These are phyloP conservation scores for Lomographa bimaculata DNA, from an alignment of 2,888 invertebrate genomes.

Conservation along the genomic window DNA sequence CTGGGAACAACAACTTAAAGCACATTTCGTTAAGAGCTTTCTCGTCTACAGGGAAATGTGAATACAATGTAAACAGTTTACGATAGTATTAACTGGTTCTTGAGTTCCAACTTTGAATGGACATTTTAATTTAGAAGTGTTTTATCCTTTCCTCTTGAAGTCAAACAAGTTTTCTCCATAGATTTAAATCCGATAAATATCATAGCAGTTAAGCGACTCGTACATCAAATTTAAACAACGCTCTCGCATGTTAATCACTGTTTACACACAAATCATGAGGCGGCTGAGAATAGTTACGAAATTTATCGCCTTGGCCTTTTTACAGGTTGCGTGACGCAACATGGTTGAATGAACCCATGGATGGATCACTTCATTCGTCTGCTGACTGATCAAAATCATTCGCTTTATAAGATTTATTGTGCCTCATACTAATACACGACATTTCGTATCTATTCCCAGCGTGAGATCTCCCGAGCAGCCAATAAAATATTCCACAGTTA, in stretches of 20 bases:
- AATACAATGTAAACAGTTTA: slow-evolving; percentile 22
- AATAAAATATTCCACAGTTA: slow-evolving; percentile 18
- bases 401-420: slow-evolving; percentile 31
- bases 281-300: slow-evolving; percentile 30
- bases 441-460: slow-evolving; percentile 22
- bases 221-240: slow-evolving; percentile 22
- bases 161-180: slow-evolving; percentile 15
- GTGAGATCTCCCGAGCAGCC: slow-evolving; percentile 18
- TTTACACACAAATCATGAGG: slow-evolving; percentile 26
- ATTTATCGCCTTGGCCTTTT: slow-evolving; percentile 28
- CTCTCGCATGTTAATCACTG: slow-evolving; percentile 24
- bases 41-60: slow-evolving; percentile 17
- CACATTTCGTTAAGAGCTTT: slow-evolving; percentile 33
- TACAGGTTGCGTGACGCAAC: slow-evolving; percentile 34
- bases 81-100: slow-evolving; percentile 7
- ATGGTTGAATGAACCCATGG: slow-evolving; percentile 36
- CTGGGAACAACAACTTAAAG: slow-evolving; percentile 21
- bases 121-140: too few relatives aligned
- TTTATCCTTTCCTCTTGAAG: slow-evolving; percentile 1
- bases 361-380: slow-evolving; percentile 21
- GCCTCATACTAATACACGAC: slow-evolving; percentile 26
- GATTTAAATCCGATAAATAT: slow-evolving; percentile 18
- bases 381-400: slow-evolving; percentile 27
- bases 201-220: slow-evolving; percentile 9
- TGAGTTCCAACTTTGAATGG: not conserved